Evolutionary conservation across 2,113 vertebrate genomes (phyloP), one percentile per base, ranked within the genome.

Genomic region (Myxocyprinus asiaticus): DNA sequence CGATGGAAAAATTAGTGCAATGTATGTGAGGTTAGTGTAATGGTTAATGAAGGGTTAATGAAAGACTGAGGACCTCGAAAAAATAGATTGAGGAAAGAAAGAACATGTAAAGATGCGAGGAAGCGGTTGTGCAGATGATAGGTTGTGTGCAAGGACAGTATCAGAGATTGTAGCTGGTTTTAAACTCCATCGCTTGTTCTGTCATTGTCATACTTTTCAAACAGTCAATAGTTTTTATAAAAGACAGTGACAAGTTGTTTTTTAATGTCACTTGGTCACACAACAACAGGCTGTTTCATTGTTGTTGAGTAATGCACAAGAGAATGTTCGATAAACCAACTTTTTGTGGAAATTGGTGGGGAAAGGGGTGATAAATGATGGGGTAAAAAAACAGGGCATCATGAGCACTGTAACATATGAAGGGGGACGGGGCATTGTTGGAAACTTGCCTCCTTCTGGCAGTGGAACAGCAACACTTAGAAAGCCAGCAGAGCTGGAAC

Each of bases 401-500:
- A 66, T 76, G 62, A 53, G 47, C 11, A 63, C 44, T 9, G 6
- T 53, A 79, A 81, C 33, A 63, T 67, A 76, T 67, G 66, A 66
- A 33, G 12, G 48, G 67, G 65, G 22, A 33, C 3, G 22, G 66
- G 76, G 61, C 14, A 74, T 67, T 44, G 47, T 67, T 66, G 58
- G 81, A 81, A 83, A 85, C 88, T 84, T 87, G 85, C 83, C 88
- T 95, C 88, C 90, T 89, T 90, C 91, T 93, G 94, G 93, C 93
- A 92, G 93, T 92, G 92, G 91, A 89, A 91, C 90, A 92, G 93
- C 91, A 92, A 84, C 93, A 91, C 91, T 88, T 91, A 88, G 89
- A 84, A 86, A 88, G 89, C 90, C 87, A 90, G 84, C 83, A 86
- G 85, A 87, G 85, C 78, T 66, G 81, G 82, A 89, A 82, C 86